phyloP scores from a whole-genome alignment of 2,797 vertebrate species.

The Microctenopoma steveboyesi region DNA sequence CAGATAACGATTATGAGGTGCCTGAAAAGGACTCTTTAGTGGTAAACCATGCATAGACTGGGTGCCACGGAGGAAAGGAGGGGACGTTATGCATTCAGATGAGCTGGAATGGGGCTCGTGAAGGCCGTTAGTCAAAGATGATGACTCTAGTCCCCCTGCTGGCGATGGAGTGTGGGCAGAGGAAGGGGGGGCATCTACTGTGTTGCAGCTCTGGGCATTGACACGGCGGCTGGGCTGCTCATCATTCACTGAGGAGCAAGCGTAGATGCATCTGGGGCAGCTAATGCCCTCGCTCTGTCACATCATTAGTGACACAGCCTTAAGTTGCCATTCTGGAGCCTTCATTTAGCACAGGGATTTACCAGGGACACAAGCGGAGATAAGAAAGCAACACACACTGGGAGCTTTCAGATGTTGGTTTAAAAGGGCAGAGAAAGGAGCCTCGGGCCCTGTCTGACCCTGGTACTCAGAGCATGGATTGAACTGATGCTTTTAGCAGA shows the following conservation, averaged over 20 bases:
- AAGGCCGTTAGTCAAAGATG: constrained; percentile 71
- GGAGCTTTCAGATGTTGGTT: constrained; percentile 58
- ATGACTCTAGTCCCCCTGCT: constrained; percentile 65
- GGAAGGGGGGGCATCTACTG: constrained; percentile 27
- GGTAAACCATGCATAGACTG: constrained; percentile 75
- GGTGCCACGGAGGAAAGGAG: constrained; percentile 49
- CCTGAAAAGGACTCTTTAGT: constrained; percentile 78
- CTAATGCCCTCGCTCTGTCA: constrained; percentile 72
- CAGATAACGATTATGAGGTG: constrained; percentile 79
- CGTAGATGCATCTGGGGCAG: constrained; percentile 45
- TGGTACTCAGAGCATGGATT: constrained; percentile 11
- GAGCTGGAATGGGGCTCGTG: constrained; percentile 58
- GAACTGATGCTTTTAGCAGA: constrained; percentile 33
- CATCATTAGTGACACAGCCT: constrained; percentile 75
- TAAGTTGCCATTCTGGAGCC: constrained; percentile 59
- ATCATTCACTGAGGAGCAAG: constrained; percentile 66
- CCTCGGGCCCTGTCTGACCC: constrained; percentile 55
- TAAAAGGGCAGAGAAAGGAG: constrained; percentile 36
- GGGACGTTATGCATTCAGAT: constrained; percentile 61
- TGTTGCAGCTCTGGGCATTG: constrained; percentile 56
- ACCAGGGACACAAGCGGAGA: constrained; percentile 55
- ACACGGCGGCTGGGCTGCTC: constrained; percentile 48
- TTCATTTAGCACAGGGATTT: constrained; percentile 62
- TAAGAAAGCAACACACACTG: constrained; percentile 36
- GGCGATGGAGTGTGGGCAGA: constrained; percentile 31